phyloP scores from a whole-genome alignment of 2,113 vertebrate genomes.

The Myrmecophaga tridactyla region DNA sequence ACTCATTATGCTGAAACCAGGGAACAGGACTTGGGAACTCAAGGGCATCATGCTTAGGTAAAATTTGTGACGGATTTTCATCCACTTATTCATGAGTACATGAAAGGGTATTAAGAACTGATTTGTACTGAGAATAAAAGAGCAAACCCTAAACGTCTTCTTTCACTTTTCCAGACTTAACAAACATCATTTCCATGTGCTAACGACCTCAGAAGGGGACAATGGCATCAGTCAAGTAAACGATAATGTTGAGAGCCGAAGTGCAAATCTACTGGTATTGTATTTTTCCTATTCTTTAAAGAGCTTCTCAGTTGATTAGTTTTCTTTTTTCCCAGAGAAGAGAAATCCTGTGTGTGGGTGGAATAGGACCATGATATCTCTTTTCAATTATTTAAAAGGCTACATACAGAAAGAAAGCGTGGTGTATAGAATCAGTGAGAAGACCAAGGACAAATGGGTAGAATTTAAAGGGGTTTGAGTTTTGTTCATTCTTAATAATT shows the following conservation, averaged over 20 bases:
- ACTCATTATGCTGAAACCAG: background rate
- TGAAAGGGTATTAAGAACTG: constrained; percentile 20
- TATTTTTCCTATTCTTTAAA: constrained; percentile 15
- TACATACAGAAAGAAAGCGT: background rate
- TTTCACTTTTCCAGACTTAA: constrained; percentile 40
- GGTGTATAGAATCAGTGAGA: background rate
- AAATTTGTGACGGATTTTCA: constrained; percentile 42
- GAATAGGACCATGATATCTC: background rate
- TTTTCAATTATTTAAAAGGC: constrained; percentile 11
- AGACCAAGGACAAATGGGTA: background rate
- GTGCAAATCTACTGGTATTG: background rate
- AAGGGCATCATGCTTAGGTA: background rate
- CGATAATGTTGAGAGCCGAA: constrained; percentile 33
- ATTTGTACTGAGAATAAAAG: constrained; percentile 8
- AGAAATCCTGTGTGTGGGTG: constrained; percentile 13
- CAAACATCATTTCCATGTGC: constrained; percentile 50
- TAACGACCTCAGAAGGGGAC: constrained; percentile 42
- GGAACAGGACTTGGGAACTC: background rate
- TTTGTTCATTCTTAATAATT: constrained; percentile 24
- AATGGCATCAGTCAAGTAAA: constrained; percentile 42
- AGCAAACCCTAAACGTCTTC: constrained; percentile 29
- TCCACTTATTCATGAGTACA: constrained; percentile 53
- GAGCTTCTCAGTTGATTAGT: constrained; percentile 9
- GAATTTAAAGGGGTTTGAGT: constrained; percentile 32
- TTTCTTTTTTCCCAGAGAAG: constrained; percentile 38